Conservation (phyloP, 2,888 invertebrate genomes). For the Meiosimyza decipiens region DNA sequence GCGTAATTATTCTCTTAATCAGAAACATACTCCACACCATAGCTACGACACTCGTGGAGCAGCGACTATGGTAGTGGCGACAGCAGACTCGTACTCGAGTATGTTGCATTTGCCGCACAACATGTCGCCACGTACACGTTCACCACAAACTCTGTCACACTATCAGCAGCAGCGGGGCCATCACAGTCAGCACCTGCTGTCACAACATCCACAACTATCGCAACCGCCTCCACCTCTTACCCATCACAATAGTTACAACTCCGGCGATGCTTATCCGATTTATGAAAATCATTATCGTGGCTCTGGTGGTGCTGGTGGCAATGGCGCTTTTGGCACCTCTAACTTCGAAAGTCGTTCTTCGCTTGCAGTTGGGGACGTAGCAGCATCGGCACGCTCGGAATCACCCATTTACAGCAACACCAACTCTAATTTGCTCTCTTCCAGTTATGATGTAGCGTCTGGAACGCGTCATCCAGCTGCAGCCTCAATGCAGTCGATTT, state of each 20-base stretch:
- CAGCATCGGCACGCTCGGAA: constrained; percentile 57
- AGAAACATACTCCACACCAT: constrained; percentile 56
- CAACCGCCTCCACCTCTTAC: constrained; percentile 45
- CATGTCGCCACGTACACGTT: constrained; percentile 50
- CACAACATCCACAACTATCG: constrained; percentile 37
- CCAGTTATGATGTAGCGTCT: constrained; percentile 44
- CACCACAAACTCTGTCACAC: constrained; percentile 45
- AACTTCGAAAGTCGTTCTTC: constrained; percentile 46
- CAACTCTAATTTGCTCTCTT: constrained; percentile 58
- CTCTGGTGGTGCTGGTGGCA: constrained; percentile 48
- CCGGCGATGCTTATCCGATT: constrained; percentile 69
- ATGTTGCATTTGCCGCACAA: constrained; percentile 56
- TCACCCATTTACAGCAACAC: constrained; percentile 72
- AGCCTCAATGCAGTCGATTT: constrained; percentile 57
- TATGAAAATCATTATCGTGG: constrained; percentile 69
- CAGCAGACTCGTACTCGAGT: constrained; percentile 55
- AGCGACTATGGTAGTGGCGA: constrained; percentile 41
- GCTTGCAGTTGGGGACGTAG: constrained; percentile 34
- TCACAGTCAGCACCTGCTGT: constrained; percentile 39
- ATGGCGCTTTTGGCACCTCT: constrained; percentile 31
- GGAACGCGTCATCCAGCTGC: constrained; percentile 25
- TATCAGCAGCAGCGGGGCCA: constrained; percentile 45
- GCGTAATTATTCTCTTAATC: constrained; percentile 63
- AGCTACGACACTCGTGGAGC: constrained; percentile 56
- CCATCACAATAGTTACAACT: constrained; percentile 49